A percentile compares a stretch with the other conserved stretches of the same genome.
Conservation (phyloP, 2,797 vertebrate genomes). For the Ispidina lecontei region DNA sequence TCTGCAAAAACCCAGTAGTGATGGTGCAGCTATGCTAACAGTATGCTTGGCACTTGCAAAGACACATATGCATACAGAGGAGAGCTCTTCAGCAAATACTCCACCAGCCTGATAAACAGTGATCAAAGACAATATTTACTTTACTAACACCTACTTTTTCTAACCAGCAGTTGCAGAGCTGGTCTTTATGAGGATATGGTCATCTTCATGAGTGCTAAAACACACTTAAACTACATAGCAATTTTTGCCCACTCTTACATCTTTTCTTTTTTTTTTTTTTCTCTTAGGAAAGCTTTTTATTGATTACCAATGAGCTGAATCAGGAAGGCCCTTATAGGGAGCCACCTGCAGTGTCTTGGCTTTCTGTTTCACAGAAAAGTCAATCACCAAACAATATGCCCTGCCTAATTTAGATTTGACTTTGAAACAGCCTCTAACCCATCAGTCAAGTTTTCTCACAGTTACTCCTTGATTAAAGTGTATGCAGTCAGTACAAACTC, state of each 20-base stretch:
- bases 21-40: slow-evolving; percentile 41
- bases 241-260: background rate
- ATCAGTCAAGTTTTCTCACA: background rate
- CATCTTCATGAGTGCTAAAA: background rate
- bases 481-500: background rate
- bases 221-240: background rate
- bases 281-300: background rate
- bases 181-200: background rate
- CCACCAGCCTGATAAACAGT: background rate
- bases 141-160: background rate
- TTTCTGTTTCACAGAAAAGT: background rate
- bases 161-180: background rate
- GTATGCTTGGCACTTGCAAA: slow-evolving; percentile 32
- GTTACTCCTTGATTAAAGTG: background rate
- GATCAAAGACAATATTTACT: background rate
- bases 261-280: background rate
- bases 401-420: background rate
- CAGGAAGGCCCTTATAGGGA: background rate
- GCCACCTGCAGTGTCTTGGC: background rate
- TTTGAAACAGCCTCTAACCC: background rate
- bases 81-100: slow-evolving; percentile 13
- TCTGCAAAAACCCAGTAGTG: background rate
- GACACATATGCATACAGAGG: background rate
- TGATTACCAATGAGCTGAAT: background rate
- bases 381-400: background rate